Base-by-base conservation (phyloP, 2,888 invertebrate genomes). In the Agrenia bidenticulata region DNA sequence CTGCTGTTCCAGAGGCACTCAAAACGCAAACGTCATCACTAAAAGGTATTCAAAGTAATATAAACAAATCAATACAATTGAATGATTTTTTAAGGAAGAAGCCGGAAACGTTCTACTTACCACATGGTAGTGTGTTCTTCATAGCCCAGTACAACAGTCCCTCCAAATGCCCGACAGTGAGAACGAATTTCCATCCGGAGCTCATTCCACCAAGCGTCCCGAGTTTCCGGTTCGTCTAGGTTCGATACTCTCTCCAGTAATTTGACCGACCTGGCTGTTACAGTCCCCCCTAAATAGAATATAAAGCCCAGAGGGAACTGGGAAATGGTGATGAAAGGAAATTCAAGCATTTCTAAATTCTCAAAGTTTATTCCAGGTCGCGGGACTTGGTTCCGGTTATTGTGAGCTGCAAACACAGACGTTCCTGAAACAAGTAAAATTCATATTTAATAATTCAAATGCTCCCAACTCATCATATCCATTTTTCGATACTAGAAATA, bases 171-270 rank as follows among this genome's bases (percentile, higher is more conserved):
- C 42, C 93, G 83, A 4, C 94, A 92, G 80, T 98, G 97, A 2
- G 96, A 94, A 0, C 95, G 85, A 64, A 98, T 89, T 83, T 98
- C 98, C 80, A 94, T 94, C 57, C 98, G 83, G 24, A 98, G 84
- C 81, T 98, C 96, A 0, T 90, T 92, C 97, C 98, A 98, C 95
- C 97, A 97, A 1, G 89, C 89, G 77, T 96, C 95, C 49, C 96
- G 85, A 2, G 90, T 89, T 78, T 94, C 94, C 17, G 92, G 91
- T 79, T 95, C 95, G 77, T 94, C 92, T 58, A 89, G 85, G 80
- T 90, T 91, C 51, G 88, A 87, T 64, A 90, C 89, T 73, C 90
- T 84, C 78, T 90, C 90, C 51, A 94, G 80, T 27, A 93, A 81
- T 81, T 94, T 94, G 59, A 87, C 94, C 61, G 87, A 94, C 79